These are phyloP conservation scores for Alloscopus bannaensis DNA, from an alignment of 2,888 invertebrate species.

Conservation along the genomic window DNA sequence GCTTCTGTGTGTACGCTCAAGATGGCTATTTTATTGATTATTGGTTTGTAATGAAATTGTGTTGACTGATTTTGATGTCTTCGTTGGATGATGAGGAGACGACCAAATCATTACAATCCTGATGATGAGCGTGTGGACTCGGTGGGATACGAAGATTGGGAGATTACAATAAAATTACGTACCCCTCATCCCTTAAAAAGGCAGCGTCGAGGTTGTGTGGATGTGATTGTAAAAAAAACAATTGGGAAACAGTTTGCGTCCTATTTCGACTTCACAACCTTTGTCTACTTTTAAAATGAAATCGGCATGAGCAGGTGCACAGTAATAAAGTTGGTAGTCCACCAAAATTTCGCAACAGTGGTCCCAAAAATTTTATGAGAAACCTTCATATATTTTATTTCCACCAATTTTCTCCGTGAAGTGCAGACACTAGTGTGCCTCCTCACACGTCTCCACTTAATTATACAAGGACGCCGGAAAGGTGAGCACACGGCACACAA, in stretches of 20 bases:
- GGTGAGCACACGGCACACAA: too few relatives aligned
- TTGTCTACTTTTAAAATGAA: too few relatives aligned
- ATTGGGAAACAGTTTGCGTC: slow-evolving; percentile 9
- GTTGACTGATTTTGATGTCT: slow-evolving; percentile 46
- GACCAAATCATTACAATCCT: slow-evolving; percentile 63
- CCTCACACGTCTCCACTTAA: too few relatives aligned
- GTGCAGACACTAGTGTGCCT: too few relatives aligned
- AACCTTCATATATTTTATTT: background rate
- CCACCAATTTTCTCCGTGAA: background rate
- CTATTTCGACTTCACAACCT: too few relatives aligned
- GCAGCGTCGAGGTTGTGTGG: too few relatives aligned
- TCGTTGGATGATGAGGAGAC: slow-evolving; percentile 33
- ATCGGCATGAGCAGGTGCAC: slow-evolving; percentile 17
- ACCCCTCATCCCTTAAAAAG: too few relatives aligned
- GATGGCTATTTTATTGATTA: too few relatives aligned
- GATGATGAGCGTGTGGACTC: slow-evolving; percentile 47
- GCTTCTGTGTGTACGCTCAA: background rate
- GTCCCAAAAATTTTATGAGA: background rate
- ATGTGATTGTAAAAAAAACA: background rate
- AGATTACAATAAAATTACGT: slow-evolving; percentile 21
- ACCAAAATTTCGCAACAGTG: too few relatives aligned
- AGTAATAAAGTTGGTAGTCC: too few relatives aligned
- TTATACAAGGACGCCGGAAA: too few relatives aligned
- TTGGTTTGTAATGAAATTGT: too few relatives aligned
- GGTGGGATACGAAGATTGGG: slow-evolving; percentile 54